These are phyloP conservation scores for Gadus chalcogrammus DNA, from an alignment of 2,113 vertebrate genomes.

Conservation along the genomic window DNA sequence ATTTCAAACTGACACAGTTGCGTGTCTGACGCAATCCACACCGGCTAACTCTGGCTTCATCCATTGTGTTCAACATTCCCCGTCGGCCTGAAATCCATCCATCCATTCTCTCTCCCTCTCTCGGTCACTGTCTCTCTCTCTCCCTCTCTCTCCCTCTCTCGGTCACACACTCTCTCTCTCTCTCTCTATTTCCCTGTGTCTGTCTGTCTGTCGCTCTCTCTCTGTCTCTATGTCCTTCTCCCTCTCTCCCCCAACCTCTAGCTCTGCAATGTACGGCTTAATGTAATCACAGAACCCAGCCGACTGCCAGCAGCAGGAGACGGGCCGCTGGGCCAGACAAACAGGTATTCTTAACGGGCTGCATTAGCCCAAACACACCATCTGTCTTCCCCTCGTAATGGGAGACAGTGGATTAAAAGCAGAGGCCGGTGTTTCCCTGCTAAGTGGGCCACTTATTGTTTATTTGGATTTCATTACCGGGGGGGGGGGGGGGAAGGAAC, in stretches of 20 bases:
- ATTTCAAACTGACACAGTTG: too few relatives aligned
- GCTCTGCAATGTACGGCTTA: constrained; percentile 36
- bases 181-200: background rate
- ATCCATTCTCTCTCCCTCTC: too few relatives aligned
- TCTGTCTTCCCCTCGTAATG: constrained; percentile 53
- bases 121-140: too few relatives aligned
- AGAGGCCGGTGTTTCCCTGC: constrained; percentile 45
- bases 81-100: constrained; percentile 24
- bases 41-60: too few relatives aligned
- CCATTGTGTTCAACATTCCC: background rate
- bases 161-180: background rate
- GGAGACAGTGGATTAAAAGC: constrained; percentile 51
- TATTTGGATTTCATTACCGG: constrained; percentile 64
- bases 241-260: constrained; percentile 13
- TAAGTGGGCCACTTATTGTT: constrained; percentile 63
- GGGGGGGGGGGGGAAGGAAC: constrained; percentile 49
- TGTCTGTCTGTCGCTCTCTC: too few relatives aligned
- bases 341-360: constrained; percentile 59
- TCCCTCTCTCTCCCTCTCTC: background rate
- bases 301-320: constrained; percentile 29
- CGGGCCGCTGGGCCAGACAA: constrained; percentile 49
- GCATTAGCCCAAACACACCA: constrained; percentile 60
- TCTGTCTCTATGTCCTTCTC: background rate
- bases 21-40: too few relatives aligned
- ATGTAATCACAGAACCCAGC: constrained; percentile 54